A percentile compares a stretch with the other conserved stretches of the same genome.
Evolutionary conservation across 2,888 invertebrate genomes (phyloP).

Genomic region (Tachina grossa): DNA sequence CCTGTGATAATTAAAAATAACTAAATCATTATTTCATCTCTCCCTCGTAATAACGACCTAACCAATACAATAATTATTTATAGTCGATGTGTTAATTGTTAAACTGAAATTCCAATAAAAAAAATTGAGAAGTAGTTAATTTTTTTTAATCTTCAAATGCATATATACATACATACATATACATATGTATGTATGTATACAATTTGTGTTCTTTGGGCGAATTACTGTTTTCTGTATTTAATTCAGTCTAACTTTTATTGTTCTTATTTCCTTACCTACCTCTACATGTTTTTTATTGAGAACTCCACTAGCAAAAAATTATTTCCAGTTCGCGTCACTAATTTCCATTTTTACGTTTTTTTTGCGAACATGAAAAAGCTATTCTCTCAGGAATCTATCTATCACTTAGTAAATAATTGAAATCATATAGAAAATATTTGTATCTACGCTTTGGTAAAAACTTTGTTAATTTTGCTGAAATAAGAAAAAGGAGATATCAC

Average conservation of each 20-base stretch:
- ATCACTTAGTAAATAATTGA: no score
- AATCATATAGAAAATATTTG: no score
- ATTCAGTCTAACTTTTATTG: neutral
- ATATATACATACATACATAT: no score
- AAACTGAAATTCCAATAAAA: conserved; percentile 65
- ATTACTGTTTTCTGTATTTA: neutral
- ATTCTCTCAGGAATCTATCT: no score
- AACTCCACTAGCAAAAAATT: conserved; percentile 12
- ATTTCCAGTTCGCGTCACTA: neutral
- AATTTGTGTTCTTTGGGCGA: neutral
- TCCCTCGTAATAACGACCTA: conserved; percentile 17
- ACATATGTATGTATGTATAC: no score
- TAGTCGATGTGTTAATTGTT: conserved; percentile 68
- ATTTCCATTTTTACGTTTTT: no score
- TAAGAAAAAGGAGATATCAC: no score
- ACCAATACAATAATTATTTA: conserved; percentile 53
- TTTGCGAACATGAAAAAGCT: no score
- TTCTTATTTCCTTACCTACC: conserved; percentile 6
- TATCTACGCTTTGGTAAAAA: no score
- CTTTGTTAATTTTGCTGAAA: no score
- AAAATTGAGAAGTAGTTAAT: conserved; percentile 19
- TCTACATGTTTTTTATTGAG: conserved; percentile 30
- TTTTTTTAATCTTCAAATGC: neutral
- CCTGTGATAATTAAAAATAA: conserved; percentile 72
- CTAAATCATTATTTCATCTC: conserved; percentile 6